Base-by-base conservation (phyloP, 2,797 vertebrate species). In the Naso thynnoides region DNA sequence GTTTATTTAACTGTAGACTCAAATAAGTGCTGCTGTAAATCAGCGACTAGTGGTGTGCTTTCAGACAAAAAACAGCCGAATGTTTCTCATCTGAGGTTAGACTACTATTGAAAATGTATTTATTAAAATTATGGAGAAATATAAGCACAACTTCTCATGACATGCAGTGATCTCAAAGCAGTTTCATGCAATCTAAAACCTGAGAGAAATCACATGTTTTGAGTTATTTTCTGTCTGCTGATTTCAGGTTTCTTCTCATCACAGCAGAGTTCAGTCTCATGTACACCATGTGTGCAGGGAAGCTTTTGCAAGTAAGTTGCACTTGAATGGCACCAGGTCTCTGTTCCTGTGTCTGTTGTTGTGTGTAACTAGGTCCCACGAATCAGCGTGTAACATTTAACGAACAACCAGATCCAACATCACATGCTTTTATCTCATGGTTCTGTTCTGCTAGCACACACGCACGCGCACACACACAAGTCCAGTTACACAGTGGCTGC, bases 271-370 rank as follows among this genome's bases (percentile, higher is more conserved):
- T 89, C 96, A 57, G 89, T 89, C 4, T 90, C 74, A 10, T 97
- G 96, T 76, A 53, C 90, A 27, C 94, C 95, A 2, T 97, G 96
- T 87, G 68, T 63, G 1, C 84, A 67, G 0, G 96, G 95, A 83
- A 91, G 84, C 1, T 97, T 95, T 68, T 97, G 96, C 96, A 97
- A 96, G 96, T 97, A 91, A 95, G 94, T 86, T 69, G 2, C 9
- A 27, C 3, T 64, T 33, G 1, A 64, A 38, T 26, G 48, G 45
- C 67, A 19, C 6, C 0, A 0, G 18, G 10, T 42, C 41, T 72
- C 6, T 69, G 15, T 65, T 55, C 42, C 19, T 75, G 21, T 47
- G 49, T 23, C 16, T 76, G 19, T 41, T 77, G 33, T 79, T 55
- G 53, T 15, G 50, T 14, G 60, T 74, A 55, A 50, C 58, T 18